These are phyloP conservation scores for Enteromius mattozi DNA, from an alignment of 2,797 vertebrate species.

Conservation along the genomic window DNA sequence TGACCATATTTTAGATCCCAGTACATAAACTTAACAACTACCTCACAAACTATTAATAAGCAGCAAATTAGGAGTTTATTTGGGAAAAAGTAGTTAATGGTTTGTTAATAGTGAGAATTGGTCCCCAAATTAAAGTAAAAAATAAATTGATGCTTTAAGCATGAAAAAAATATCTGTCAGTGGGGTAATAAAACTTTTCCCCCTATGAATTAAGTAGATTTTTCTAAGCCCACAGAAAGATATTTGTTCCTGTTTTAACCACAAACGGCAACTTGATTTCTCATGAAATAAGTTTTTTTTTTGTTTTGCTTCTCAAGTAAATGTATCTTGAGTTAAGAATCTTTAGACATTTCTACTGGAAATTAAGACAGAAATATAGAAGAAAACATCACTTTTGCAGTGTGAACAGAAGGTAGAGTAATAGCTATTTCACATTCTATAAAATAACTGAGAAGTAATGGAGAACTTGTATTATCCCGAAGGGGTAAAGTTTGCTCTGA, in stretches of 20 bases:
- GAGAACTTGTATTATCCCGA: neutral
- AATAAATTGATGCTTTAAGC: neutral
- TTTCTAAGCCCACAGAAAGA: neutral
- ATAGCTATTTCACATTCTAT: neutral
- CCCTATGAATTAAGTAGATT: neutral
- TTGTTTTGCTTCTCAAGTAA: neutral
- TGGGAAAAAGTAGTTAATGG: neutral
- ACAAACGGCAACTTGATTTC: neutral
- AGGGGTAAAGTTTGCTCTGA: neutral
- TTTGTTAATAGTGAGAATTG: neutral
- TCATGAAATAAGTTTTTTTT: neutral
- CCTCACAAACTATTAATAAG: neutral
- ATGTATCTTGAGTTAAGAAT: neutral
- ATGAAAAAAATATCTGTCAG: neutral
- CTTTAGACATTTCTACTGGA: neutral
- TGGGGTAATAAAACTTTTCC: neutral
- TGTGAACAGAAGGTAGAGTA: neutral
- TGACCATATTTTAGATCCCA: neutral
- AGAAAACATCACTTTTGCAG: neutral
- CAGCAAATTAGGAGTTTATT: neutral
- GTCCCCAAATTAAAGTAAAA: neutral
- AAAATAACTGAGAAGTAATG: neutral
- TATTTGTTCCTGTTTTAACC: neutral
- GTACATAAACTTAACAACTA: neutral
- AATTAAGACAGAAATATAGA: neutral